A percentile compares a stretch with the other conserved stretches of the same genome.
Conservation (phyloP, 1,140 invertebrate species). For the Drosophila repletoides region DNA sequence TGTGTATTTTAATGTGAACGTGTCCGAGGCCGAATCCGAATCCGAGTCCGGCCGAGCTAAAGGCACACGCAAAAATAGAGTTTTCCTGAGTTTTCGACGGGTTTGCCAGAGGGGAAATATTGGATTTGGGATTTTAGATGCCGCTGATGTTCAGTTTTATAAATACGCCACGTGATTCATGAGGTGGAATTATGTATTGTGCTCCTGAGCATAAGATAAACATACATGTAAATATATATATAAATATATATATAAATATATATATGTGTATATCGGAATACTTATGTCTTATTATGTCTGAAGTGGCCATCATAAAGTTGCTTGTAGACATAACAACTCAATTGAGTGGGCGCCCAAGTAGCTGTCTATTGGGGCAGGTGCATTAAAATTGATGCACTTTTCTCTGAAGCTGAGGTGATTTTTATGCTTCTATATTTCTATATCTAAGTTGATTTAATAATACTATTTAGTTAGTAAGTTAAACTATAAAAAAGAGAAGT, state of each 20-base stretch:
- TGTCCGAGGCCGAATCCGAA: not conserved
- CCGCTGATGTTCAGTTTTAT: slow-evolving; percentile 58
- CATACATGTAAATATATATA: too few species aligned
- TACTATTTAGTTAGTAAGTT: too few species aligned
- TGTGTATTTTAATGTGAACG: too few species aligned
- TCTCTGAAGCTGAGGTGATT: too few species aligned
- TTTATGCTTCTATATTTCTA: too few species aligned
- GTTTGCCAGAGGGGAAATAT: not conserved
- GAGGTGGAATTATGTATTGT: slow-evolving; percentile 61
- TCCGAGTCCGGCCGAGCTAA: slow-evolving; percentile 42
- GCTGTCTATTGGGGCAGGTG: slow-evolving; percentile 53
- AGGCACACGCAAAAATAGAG: slow-evolving; percentile 71
- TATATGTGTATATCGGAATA: too few species aligned
- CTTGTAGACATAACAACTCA: not conserved
- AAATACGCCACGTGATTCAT: slow-evolving; percentile 74
- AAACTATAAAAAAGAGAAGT: too few species aligned
- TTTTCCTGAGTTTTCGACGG: slow-evolving; percentile 44
- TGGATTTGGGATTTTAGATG: slow-evolving; percentile 27
- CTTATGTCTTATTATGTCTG: slow-evolving; percentile 27
- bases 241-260: too few species aligned
- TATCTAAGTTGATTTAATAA: not conserved
- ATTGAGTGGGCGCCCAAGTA: slow-evolving; percentile 44
- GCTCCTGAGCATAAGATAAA: slow-evolving; percentile 23
- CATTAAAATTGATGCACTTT: not conserved
- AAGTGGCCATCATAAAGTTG: not conserved